Conservation (phyloP, 2,888 invertebrate species). For the Apodemia mormo region DNA sequence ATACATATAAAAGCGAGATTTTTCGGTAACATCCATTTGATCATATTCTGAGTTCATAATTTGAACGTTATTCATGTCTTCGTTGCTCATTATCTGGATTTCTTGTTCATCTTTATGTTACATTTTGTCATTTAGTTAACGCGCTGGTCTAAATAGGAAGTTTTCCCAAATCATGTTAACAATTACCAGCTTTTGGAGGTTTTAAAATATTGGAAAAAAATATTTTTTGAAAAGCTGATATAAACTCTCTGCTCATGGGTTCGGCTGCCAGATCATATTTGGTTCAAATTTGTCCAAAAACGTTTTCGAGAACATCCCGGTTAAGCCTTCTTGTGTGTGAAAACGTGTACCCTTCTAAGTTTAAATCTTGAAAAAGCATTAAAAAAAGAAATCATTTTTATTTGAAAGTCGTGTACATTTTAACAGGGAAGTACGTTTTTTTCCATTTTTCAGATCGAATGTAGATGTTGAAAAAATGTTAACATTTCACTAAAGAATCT, state of each 20-base stretch:
- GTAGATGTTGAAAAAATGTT: too few species aligned
- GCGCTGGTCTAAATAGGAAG: background rate
- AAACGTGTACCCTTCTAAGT: too few species aligned
- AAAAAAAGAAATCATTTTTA: too few species aligned
- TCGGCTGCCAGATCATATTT: too few species aligned
- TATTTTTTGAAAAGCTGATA: constrained; percentile 23
- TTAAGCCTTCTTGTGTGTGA: too few species aligned
- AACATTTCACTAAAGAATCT: too few species aligned
- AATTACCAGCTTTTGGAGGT: constrained; percentile 23
- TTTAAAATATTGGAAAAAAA: constrained; percentile 20
- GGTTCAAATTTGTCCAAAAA: too few species aligned
- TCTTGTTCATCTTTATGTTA: background rate
- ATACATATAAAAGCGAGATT: constrained; percentile 25
- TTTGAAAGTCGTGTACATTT: too few species aligned
- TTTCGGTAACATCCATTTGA: constrained; percentile 24
- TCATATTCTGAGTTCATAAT: constrained; percentile 26
- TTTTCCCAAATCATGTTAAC: constrained; percentile 4
- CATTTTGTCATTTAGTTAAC: background rate
- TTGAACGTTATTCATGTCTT: constrained; percentile 14
- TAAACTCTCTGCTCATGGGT: constrained; percentile 20
- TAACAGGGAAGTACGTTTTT: too few species aligned
- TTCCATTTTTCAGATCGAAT: too few species aligned
- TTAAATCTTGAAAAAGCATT: too few species aligned
- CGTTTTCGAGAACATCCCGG: too few species aligned
- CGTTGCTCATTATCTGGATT: background rate